Evolutionary conservation across 2,888 invertebrate genomes (phyloP).

Genomic region (Pseudococcus jackbeardsleyi): DNA sequence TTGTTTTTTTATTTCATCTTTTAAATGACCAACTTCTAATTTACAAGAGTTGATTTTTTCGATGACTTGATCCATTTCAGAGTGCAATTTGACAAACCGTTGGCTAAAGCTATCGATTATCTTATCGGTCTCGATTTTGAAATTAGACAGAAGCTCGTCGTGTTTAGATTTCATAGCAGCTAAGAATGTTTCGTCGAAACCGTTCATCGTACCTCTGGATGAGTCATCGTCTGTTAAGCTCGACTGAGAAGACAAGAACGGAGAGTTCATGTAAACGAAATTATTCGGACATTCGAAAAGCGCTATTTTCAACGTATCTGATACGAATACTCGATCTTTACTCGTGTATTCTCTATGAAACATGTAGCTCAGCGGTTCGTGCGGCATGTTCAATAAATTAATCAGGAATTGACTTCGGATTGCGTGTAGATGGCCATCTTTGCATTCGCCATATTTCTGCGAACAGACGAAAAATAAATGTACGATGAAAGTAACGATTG

Average conservation of each 20-base stretch:
- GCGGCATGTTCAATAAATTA: background rate
- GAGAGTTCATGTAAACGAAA: constrained; percentile 17
- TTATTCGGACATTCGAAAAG: constrained; percentile 40
- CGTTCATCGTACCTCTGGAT: background rate
- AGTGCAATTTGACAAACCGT: background rate
- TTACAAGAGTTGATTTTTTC: background rate
- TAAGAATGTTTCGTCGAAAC: background rate
- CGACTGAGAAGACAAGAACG: background rate
- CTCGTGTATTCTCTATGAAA: background rate
- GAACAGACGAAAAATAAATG: background rate
- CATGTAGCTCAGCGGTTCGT: constrained; percentile 44
- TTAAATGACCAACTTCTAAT: background rate
- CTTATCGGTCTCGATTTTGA: constrained; percentile 39
- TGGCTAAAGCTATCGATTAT: background rate
- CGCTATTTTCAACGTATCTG: constrained; percentile 7
- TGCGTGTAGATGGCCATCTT: constrained; percentile 29
- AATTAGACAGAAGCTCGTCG: constrained; percentile 10
- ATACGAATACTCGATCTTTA: constrained; percentile 43
- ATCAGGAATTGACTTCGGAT: background rate
- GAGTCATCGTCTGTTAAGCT: background rate
- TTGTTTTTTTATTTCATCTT: background rate
- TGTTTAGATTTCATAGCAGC: constrained; percentile 4
- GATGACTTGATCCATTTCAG: background rate
- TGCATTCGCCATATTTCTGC: constrained; percentile 44
- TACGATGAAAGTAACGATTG: background rate